These are phyloP conservation scores for Chironomus tepperi DNA, from an alignment of 1,140 invertebrate species.

Conservation along the genomic window DNA sequence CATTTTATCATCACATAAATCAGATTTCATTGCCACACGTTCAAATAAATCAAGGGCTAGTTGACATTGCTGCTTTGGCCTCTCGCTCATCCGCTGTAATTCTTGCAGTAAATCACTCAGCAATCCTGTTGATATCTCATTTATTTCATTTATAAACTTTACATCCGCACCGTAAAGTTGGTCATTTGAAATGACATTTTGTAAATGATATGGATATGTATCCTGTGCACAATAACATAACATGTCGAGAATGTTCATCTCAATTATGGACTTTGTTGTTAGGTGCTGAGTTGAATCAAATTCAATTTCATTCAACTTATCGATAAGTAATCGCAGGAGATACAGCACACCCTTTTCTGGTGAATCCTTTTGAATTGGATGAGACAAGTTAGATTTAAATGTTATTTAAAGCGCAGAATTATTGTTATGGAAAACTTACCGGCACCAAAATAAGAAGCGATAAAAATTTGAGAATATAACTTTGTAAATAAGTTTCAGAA, in stretches of 20 bases:
- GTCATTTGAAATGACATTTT: slow-evolving; percentile 81
- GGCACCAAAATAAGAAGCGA: slow-evolving; percentile 79
- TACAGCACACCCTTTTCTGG: slow-evolving; percentile 75
- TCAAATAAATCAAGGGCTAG: slow-evolving; percentile 66
- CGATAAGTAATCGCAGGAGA: slow-evolving; percentile 63
- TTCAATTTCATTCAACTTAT: slow-evolving; percentile 58
- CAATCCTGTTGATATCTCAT: slow-evolving; percentile 66
- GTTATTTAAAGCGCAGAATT: too few relatives aligned
- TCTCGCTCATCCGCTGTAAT: slow-evolving; percentile 54
- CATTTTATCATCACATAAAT: slow-evolving; percentile 52
- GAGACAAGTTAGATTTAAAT: neutral
- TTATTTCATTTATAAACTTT: slow-evolving; percentile 74
- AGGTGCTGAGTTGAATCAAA: slow-evolving; percentile 47
- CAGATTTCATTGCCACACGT: slow-evolving; percentile 58
- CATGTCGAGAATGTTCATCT: slow-evolving; percentile 44
- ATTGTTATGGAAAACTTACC: slow-evolving; percentile 51
- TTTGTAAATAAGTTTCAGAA: slow-evolving; percentile 60
- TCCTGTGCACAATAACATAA: slow-evolving; percentile 35
- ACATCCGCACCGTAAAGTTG: slow-evolving; percentile 81
- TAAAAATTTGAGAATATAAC: slow-evolving; percentile 68
- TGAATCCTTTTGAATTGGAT: slow-evolving; percentile 53
- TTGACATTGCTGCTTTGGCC: slow-evolving; percentile 48
- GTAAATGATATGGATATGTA: slow-evolving; percentile 36
- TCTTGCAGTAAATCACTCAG: slow-evolving; percentile 68
- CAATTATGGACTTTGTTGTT: slow-evolving; percentile 50